Conservation (phyloP, 2,888 invertebrate species). For the Minunthozetes semirufus region DNA sequence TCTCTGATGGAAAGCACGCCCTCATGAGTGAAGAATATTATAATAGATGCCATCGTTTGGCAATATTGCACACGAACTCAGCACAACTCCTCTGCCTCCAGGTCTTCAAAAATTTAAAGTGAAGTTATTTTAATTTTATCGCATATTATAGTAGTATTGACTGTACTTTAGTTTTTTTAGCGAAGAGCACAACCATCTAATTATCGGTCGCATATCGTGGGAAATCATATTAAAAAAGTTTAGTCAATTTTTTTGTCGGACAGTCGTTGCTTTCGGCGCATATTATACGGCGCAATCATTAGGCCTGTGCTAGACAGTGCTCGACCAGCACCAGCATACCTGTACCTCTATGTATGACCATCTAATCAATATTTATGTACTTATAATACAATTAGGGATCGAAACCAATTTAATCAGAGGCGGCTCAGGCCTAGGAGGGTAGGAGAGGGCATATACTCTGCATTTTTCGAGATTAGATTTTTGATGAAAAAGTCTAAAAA, state of each 20-base stretch:
- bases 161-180: background rate
- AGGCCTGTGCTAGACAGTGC: too few relatives aligned
- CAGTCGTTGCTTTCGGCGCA: background rate
- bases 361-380: too few relatives aligned
- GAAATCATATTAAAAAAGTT: background rate
- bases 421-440: too few relatives aligned
- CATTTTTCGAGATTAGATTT: too few relatives aligned
- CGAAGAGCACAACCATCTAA: background rate
- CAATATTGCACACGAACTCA: background rate
- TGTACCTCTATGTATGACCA: too few relatives aligned
- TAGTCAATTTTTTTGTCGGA: background rate
- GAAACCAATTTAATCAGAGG: too few relatives aligned
- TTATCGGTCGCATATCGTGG: background rate
- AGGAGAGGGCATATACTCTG: too few relatives aligned
- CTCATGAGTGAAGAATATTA: background rate
- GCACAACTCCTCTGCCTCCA: background rate
- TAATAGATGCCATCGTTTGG: background rate
- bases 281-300: too few relatives aligned
- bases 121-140: conserved; percentile 15
- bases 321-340: too few relatives aligned
- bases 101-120: background rate
- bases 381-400: too few relatives aligned
- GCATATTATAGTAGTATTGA: background rate
- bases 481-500: too few relatives aligned
- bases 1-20: background rate